Conservation (phyloP, 2,888 invertebrate genomes). For the Mycalesis mineus region DNA sequence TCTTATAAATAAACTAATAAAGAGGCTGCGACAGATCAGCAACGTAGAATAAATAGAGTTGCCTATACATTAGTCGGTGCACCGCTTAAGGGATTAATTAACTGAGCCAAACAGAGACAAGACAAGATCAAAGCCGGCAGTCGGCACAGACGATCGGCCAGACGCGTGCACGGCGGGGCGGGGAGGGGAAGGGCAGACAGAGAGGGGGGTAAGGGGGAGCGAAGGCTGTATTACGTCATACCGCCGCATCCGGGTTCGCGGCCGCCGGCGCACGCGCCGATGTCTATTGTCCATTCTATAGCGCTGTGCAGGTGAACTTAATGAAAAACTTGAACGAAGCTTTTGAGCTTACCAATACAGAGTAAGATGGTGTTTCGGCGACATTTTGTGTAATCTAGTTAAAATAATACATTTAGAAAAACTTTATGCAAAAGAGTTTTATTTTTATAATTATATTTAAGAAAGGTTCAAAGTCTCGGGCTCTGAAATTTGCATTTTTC, state of each 20-base stretch:
- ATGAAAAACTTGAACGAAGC: background rate
- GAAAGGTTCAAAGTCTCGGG: too few relatives aligned
- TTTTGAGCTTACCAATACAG: too few relatives aligned
- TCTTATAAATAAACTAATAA: constrained; percentile 23
- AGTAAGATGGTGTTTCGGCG: too few relatives aligned
- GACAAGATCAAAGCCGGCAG: constrained; percentile 39
- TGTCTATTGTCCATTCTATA: constrained; percentile 33
- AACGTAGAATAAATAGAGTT: constrained; percentile 8
- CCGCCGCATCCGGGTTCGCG: constrained; percentile 74
- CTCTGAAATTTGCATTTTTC: too few relatives aligned
- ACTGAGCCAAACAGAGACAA: constrained; percentile 26
- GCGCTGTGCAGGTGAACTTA: constrained; percentile 38
- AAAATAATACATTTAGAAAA: too few relatives aligned
- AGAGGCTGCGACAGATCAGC: constrained; percentile 19
- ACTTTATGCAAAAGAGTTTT: too few relatives aligned
- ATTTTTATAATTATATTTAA: too few relatives aligned
- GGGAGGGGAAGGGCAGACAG: constrained; percentile 25
- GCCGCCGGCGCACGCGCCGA: constrained; percentile 61
- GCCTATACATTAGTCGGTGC: background rate
- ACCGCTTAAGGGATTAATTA: constrained; percentile 49
- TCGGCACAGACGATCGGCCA: constrained; percentile 63
- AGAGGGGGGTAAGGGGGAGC: constrained; percentile 32
- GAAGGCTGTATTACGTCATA: constrained; percentile 71
- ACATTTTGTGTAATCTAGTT: too few relatives aligned
- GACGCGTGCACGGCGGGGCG: constrained; percentile 46